Evolutionary conservation across 1,140 invertebrate species (phyloP).

Genomic region (Bicyclus anynana): DNA sequence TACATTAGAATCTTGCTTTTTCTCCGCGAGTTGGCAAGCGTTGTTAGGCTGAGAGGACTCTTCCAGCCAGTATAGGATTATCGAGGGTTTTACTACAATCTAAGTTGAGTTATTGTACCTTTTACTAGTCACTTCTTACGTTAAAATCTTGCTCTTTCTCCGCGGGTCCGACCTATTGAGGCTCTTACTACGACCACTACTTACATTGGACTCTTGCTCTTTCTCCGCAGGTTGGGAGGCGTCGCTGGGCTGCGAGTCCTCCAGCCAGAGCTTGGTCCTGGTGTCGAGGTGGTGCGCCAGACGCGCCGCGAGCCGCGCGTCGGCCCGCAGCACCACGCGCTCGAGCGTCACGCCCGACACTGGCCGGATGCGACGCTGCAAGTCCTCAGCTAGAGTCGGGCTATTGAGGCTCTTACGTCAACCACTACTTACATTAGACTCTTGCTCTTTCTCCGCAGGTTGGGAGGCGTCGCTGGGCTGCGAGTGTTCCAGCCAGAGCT

Average conservation of each 20-base stretch:
- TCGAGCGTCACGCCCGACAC: too few relatives aligned
- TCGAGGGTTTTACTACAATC: too few relatives aligned
- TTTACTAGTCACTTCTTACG: too few relatives aligned
- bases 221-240: slow-evolving; percentile 4
- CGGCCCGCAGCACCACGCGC: too few relatives aligned
- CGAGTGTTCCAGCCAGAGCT: slow-evolving; percentile 91
- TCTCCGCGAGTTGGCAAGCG: slow-evolving; percentile 2
- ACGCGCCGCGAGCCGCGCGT: slow-evolving; percentile 95
- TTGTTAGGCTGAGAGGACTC: slow-evolving; percentile 2
- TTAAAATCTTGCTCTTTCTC: too few relatives aligned
- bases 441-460: not conserved
- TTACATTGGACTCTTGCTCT: not conserved
- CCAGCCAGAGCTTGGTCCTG: slow-evolving; percentile 89
- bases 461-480: slow-evolving; percentile 6
- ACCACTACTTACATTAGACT: too few relatives aligned
- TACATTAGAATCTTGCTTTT: not conserved
- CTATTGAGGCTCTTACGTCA: too few relatives aligned
- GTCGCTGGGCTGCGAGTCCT: slow-evolving; percentile 1
- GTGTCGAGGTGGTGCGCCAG: slow-evolving; percentile 97
- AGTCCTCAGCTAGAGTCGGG: too few relatives aligned
- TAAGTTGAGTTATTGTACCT: too few relatives aligned
- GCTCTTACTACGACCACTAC: too few relatives aligned
- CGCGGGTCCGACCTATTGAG: too few relatives aligned
- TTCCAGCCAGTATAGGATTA: too few relatives aligned
- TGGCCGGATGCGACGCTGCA: slow-evolving; percentile 93